Evolutionary conservation across 2,797 vertebrate species (phyloP).

Genomic region (Clarias fuscus): DNA sequence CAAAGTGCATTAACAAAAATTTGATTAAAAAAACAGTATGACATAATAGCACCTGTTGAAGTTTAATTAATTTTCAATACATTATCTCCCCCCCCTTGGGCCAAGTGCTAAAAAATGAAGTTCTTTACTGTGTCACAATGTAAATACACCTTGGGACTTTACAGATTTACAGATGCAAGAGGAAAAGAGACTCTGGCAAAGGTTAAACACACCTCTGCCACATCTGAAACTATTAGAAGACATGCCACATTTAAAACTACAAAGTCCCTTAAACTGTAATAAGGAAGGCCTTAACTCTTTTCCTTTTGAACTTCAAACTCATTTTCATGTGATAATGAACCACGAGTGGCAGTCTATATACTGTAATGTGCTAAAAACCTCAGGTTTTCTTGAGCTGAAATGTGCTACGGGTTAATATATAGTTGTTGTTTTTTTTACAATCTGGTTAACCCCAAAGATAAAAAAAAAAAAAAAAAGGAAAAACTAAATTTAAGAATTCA

Average conservation of each 20-base stretch:
- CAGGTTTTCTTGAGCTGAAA: background rate
- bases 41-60: no score
- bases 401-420: background rate
- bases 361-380: background rate
- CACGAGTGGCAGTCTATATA: background rate
- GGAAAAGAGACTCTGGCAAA: background rate
- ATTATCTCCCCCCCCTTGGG: no score
- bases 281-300: background rate
- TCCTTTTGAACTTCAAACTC: background rate
- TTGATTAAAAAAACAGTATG: background rate
- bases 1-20: background rate
- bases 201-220: constrained; percentile 10
- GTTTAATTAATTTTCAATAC: background rate
- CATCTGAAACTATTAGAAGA: background rate
- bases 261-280: background rate
- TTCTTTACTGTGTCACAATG: background rate
- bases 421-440: background rate
- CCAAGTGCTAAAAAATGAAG: background rate
- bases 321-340: background rate
- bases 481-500: background rate
- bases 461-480: background rate
- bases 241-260: background rate
- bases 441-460: background rate
- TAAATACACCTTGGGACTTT: background rate
- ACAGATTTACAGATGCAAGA: background rate